Evolutionary conservation across 2,888 invertebrate species (phyloP), one percentile per base, ranked within the genome.

Genomic region (Andricus quercusramuli): DNA sequence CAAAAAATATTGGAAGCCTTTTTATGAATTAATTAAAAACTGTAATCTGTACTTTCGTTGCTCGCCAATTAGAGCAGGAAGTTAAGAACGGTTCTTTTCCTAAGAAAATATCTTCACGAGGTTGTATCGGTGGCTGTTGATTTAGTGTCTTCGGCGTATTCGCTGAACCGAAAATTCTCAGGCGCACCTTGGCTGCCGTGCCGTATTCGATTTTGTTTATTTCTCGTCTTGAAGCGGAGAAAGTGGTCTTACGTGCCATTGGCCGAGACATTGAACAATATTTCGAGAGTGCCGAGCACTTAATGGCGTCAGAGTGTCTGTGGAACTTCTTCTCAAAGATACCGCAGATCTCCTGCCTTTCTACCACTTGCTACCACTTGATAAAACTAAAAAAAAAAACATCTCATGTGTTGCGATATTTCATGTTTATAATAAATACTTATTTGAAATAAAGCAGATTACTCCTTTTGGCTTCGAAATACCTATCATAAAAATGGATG

Each of bases 191-290:
- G 74, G 37, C 56, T 74, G 51, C 47, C n/a, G 51, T 74, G 74
- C n/a, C 20, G 56, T 32, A 79, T 65, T 78, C 79, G 82, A 81
- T 83, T 83, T 81, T 80, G 47, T 83, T 82, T 81, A 78, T 62
- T 81, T 66, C 68, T 64, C 77, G 62, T 78, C 80, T 66, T 77
- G 20, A 47, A 83, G 80, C 80, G 83, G 84, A 81, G 84, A 84
- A 84, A 84, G 84, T 80, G 67, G 76, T 22, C 77, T 77, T 78
- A 76, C 47, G 47, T 78, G 37, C 77, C 20, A 47, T 77, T 80
- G 83, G 66, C 82, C 82, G 82, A 82, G 82, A 82, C 82, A 82
- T 82, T 82, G 82, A 82, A 82, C 82, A 78, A 83, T 81, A 84
- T 81, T 82, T 83, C 78, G 80, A 80, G 78, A 76, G 66, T 59